Evolutionary conservation across 2,888 invertebrate species (phyloP), one percentile per base, ranked within the genome.

Genomic region (Pachymerium ferrugineum): DNA sequence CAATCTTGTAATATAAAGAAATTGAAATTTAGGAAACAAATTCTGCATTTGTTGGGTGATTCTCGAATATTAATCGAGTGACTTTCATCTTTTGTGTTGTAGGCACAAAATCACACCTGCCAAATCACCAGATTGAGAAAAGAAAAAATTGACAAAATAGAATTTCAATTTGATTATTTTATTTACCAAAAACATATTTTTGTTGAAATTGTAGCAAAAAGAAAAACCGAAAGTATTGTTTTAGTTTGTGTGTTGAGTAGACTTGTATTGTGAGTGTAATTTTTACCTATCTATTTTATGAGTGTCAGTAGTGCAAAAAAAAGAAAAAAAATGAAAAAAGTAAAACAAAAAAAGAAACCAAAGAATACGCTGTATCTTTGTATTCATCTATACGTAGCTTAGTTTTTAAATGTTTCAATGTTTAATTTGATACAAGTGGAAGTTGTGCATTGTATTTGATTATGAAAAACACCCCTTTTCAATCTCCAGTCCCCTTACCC

Each of bases 21-120:
- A 14, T 47, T 16, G n/a, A 47, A 47, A 47, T 47, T 47, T 6
- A 47, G 47, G n/a, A n/a, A 47, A 47, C 47, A 47, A 47, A 47
- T 16, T n/a, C 12, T 38, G 3, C n/a, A n/a, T n/a, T 38, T 38
- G 22, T n/a, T 47, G 47, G 47, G 16, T 47, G 47, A 47, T 47
- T 47, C 47, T 47, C 47, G 47, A n/a, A 47, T n/a, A n/a, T 47
- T 47, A 47, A 16, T 14, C 47, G 47, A 47, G 47, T 47, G 8
- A 47, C 16, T 16, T 47, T 47, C 47, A 47, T 47, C 47, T 47
- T 47, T 47, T 47, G 47, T 47, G 47, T 47, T 47, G 47, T 47
- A 47, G 47, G 47, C 47, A 47, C 47, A 47, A 47, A 47, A 47
- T 47, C 47, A 47, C 47, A 47, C 47, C 47, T 47, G 47, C 47